Evolutionary conservation across 2,113 vertebrate genomes (phyloP).

Genomic region (Mus spicilegus): DNA sequence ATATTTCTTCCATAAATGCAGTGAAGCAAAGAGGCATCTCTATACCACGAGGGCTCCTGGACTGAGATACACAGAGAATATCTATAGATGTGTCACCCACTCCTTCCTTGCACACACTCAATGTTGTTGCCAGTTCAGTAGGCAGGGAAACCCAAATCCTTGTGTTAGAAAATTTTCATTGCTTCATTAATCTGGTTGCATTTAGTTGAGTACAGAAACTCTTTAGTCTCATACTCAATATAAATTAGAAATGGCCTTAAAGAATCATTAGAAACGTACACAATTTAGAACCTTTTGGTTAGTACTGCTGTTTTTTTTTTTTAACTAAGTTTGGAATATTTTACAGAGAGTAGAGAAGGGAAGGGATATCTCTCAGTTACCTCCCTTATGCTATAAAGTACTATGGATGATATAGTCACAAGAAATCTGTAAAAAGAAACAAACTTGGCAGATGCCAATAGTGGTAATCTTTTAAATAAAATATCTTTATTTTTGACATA

Average conservation of each 20-base stretch:
- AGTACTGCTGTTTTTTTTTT: neutral
- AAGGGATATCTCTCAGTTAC: neutral
- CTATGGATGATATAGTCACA: neutral
- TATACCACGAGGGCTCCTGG: neutral
- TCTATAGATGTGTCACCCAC: neutral
- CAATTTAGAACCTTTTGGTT: neutral
- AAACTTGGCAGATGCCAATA: neutral
- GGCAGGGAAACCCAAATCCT: neutral
- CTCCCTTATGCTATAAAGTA: neutral
- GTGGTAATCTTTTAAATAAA: neutral
- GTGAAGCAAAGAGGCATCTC: neutral
- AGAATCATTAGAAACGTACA: constrained; percentile 29
- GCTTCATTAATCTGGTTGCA: constrained; percentile 23
- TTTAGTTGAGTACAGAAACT: neutral
- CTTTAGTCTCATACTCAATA: neutral
- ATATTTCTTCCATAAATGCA: neutral
- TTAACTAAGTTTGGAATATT: neutral
- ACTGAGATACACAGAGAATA: neutral
- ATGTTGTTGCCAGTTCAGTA: neutral
- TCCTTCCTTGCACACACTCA: neutral
- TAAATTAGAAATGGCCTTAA: constrained; percentile 25
- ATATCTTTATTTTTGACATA: constrained; percentile 20
- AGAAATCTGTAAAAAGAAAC: neutral
- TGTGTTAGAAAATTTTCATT: neutral
- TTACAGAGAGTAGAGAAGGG: neutral